Evolutionary conservation across 2,888 invertebrate genomes (phyloP).

Genomic region (Slavum lentiscoides): DNA sequence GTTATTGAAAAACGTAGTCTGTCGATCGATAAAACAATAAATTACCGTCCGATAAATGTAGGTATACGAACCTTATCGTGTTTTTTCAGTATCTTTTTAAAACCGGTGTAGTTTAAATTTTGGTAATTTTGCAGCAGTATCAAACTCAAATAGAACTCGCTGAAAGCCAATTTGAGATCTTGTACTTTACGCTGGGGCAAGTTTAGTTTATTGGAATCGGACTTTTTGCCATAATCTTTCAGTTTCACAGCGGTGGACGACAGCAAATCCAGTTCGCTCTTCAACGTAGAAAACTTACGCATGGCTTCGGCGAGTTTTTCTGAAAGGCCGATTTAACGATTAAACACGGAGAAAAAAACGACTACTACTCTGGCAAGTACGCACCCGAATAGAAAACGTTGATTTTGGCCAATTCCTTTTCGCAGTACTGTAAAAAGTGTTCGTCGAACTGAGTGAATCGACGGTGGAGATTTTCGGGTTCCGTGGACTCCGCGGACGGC

Average conservation of each 20-base stretch:
- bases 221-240: conserved; percentile 55
- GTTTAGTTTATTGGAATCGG: conserved; percentile 54
- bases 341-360: not conserved
- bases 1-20: not conserved
- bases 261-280: conserved; percentile 70
- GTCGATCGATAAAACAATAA: not conserved
- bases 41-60: not conserved
- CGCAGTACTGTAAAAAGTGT: conserved; percentile 81
- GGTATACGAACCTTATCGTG: conserved; percentile 73
- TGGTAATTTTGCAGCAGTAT: conserved; percentile 87
- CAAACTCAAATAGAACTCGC: conserved; percentile 84
- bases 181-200: conserved; percentile 72
- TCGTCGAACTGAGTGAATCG: conserved; percentile 82
- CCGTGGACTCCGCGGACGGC: conserved; percentile 75
- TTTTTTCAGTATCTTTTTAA: conserved; percentile 87
- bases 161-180: conserved; percentile 84
- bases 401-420: conserved; percentile 83
- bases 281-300: conserved; percentile 74
- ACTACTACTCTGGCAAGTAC: conserved; percentile 21
- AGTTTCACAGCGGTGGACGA: conserved; percentile 57
- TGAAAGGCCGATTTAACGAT: conserved; percentile 56
- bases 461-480: conserved; percentile 70
- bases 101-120: conserved; percentile 85
- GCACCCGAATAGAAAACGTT: conserved; percentile 81
- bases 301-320: conserved; percentile 89